Evolutionary conservation across 2,113 vertebrate genomes (phyloP).

Genomic region (Aldabrachelys gigantea): DNA sequence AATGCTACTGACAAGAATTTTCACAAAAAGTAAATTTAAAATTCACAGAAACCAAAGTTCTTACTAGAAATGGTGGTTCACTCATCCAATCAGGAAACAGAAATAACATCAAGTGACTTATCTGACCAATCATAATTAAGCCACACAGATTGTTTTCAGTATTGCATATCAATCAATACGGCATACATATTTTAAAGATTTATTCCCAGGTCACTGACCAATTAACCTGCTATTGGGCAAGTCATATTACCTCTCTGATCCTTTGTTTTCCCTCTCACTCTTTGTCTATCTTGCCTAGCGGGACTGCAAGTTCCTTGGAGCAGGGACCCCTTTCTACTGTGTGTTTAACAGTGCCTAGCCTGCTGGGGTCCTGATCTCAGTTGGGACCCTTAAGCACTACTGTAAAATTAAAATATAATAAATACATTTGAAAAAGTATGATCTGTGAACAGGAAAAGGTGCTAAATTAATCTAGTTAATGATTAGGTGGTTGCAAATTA

Average conservation of each 20-base stretch:
- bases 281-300: neutral
- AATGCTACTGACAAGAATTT: neutral
- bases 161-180: neutral
- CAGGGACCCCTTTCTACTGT: neutral
- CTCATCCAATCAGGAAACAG: neutral
- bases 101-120: neutral
- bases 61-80: neutral
- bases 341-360: neutral
- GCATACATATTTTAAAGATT: neutral
- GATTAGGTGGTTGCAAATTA: neutral
- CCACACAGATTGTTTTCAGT: neutral
- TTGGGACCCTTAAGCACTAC: neutral
- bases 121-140: neutral
- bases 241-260: neutral
- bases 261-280: neutral
- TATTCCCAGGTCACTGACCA: neutral
- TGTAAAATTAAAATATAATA: neutral
- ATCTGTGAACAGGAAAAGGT: neutral
- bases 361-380: neutral
- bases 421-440: neutral
- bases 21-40: neutral
- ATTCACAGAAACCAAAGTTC: neutral
- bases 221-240: neutral
- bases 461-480: neutral
- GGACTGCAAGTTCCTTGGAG: neutral